phyloP scores from a whole-genome alignment of 1,140 invertebrate genomes.

The Microvelia longipes region DNA sequence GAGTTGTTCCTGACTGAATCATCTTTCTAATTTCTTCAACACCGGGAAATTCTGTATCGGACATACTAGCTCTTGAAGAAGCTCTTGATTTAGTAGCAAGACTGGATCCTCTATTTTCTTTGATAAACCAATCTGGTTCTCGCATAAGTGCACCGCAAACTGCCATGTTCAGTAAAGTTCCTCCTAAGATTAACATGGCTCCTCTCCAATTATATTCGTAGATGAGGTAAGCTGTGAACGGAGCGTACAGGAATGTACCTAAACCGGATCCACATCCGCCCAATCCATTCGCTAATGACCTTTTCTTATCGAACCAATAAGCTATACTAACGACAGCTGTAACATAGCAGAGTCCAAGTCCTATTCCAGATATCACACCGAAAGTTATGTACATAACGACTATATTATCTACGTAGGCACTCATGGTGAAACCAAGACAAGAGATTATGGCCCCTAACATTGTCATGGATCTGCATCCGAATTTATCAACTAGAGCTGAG shows the following conservation, averaged over 20 bases:
- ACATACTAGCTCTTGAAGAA: constrained; percentile 26
- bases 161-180: constrained; percentile 71
- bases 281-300: constrained; percentile 80
- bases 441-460: constrained; percentile 40
- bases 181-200: constrained; percentile 64
- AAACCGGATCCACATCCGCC: constrained; percentile 79
- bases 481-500: constrained; percentile 67
- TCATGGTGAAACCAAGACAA: constrained; percentile 61
- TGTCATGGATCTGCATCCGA: constrained; percentile 19
- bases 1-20: constrained; percentile 43
- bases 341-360: constrained; percentile 72
- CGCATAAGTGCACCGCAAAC: constrained; percentile 77
- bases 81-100: constrained; percentile 25
- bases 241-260: constrained; percentile 73
- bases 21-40: constrained; percentile 46
- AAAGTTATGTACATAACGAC: constrained; percentile 71
- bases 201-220: constrained; percentile 71
- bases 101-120: constrained; percentile 31
- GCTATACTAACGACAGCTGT: constrained; percentile 84
- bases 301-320: constrained; percentile 88
- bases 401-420: constrained; percentile 51
- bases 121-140: constrained; percentile 52
- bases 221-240: constrained; percentile 57
- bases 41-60: constrained; percentile 30
- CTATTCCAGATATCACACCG: constrained; percentile 69